Percentiles rank a stretch among this genome's conserved stretches.
Evolutionary conservation across 2,797 vertebrate genomes (phyloP).

Genomic region (Anabas testudineus): DNA sequence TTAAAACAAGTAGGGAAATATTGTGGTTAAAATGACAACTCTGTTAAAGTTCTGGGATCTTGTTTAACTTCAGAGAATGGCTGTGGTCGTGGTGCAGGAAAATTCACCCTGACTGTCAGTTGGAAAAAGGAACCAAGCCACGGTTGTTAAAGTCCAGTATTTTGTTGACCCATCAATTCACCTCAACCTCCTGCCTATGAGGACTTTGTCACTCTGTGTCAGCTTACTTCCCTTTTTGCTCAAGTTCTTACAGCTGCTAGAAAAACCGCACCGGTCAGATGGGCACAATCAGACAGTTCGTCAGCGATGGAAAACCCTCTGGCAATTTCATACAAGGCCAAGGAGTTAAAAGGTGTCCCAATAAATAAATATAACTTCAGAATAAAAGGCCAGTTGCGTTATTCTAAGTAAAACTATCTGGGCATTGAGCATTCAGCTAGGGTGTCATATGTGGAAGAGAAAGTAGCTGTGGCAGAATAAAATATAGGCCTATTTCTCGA

Average conservation of each 20-base stretch:
- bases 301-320: conserved; percentile 8
- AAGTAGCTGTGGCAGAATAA: not conserved
- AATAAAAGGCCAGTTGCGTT: not conserved
- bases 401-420: not conserved
- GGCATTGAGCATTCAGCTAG: not conserved
- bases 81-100: not conserved
- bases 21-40: not conserved
- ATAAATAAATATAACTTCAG: not conserved
- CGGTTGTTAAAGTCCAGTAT: not conserved
- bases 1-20: not conserved
- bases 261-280: conserved; percentile 1
- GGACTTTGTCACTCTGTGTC: not conserved
- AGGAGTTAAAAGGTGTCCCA: conserved; percentile 14
- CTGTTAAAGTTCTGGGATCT: not conserved
- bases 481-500: conserved; percentile 15
- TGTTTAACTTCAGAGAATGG: not conserved
- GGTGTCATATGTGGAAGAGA: not conserved
- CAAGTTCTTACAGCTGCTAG: not conserved
- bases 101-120: not conserved
- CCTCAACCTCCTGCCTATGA: not conserved
- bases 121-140: not conserved
- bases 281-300: conserved; percentile 6
- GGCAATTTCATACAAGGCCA: not conserved
- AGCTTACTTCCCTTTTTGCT: not conserved
- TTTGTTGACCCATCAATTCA: not conserved